Conservation (phyloP, 2,113 vertebrate species). For the Oncorhynchus keta region DNA sequence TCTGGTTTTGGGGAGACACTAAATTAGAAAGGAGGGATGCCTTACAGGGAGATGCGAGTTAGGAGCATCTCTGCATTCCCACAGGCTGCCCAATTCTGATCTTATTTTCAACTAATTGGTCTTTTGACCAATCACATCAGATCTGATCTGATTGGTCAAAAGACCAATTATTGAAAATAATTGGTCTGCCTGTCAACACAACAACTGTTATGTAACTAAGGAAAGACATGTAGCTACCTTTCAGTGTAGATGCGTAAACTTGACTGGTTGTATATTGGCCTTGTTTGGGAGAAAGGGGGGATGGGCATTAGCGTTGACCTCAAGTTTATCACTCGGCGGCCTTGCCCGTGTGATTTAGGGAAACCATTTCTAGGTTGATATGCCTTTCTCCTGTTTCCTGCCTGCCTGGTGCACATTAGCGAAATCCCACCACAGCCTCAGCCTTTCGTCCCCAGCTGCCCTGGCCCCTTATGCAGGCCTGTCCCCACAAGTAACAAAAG, state of each 20-base stretch:
- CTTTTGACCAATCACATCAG: too few relatives aligned
- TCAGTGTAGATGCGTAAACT: background rate
- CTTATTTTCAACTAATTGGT: too few relatives aligned
- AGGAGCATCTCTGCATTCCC: background rate
- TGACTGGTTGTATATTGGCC: background rate
- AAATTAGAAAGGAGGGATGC: conserved; percentile 42
- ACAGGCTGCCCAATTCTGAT: too few relatives aligned
- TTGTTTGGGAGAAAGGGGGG: background rate
- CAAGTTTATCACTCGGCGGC: background rate
- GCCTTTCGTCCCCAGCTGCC: background rate
- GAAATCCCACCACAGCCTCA: conserved; percentile 32
- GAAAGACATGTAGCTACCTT: background rate
- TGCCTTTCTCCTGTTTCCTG: conserved; percentile 42
- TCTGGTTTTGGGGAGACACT: conserved; percentile 31
- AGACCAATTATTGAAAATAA: too few relatives aligned
- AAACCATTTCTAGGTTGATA: conserved; percentile 20
- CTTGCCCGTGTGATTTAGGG: background rate
- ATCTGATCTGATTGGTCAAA: too few relatives aligned
- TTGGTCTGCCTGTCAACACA: background rate
- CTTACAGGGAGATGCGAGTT: background rate
- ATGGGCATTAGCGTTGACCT: background rate
- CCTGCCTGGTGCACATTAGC: conserved; percentile 60
- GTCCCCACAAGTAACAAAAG: too few relatives aligned
- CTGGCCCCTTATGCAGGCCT: conserved; percentile 20
- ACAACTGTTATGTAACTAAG: background rate